Percentiles rank a stretch among this genome's conserved stretches.
These are phyloP conservation scores for Mormyrus proboscirostris DNA, from an alignment of 2,797 vertebrate species.

Conservation along the genomic window DNA sequence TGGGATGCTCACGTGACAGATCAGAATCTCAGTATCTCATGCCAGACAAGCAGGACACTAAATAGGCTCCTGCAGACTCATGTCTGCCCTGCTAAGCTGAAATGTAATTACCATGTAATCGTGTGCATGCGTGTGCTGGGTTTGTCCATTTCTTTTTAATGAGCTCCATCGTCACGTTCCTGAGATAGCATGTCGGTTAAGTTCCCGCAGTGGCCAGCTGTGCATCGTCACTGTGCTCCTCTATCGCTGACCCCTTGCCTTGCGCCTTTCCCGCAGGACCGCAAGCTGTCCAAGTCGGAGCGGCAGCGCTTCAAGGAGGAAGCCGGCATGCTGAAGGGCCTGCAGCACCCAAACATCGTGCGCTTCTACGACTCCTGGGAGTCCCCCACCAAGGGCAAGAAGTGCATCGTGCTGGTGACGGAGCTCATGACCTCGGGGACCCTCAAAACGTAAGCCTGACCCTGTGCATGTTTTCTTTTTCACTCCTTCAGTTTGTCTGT, in stretches of 20 bases:
- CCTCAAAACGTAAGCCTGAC: slow-evolving; percentile 86
- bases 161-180: not conserved
- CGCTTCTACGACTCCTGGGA: slow-evolving; percentile 99
- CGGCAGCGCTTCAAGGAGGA: slow-evolving; percentile 97
- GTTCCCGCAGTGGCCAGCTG: not conserved
- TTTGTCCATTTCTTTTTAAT: not conserved
- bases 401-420: slow-evolving; percentile 95
- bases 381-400: slow-evolving; percentile 92
- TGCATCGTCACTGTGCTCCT: not conserved
- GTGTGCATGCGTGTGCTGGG: not conserved
- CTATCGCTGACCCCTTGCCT: not conserved
- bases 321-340: slow-evolving; percentile 95
- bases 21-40: not conserved
- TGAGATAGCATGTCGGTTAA: not conserved
- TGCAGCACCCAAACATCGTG: slow-evolving; percentile 98
- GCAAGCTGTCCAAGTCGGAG: slow-evolving; percentile 92
- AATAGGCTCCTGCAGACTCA: not conserved
- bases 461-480: slow-evolving; percentile 22
- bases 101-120: not conserved
- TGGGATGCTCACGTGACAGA: not conserved
- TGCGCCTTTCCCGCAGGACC: slow-evolving; percentile 64
- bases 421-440: slow-evolving; percentile 99
- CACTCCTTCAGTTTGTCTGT: not conserved
- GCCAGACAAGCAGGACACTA: not conserved
- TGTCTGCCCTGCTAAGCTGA: not conserved